Conservation (phyloP, 2,797 vertebrate species). For the Clangula hyemalis region DNA sequence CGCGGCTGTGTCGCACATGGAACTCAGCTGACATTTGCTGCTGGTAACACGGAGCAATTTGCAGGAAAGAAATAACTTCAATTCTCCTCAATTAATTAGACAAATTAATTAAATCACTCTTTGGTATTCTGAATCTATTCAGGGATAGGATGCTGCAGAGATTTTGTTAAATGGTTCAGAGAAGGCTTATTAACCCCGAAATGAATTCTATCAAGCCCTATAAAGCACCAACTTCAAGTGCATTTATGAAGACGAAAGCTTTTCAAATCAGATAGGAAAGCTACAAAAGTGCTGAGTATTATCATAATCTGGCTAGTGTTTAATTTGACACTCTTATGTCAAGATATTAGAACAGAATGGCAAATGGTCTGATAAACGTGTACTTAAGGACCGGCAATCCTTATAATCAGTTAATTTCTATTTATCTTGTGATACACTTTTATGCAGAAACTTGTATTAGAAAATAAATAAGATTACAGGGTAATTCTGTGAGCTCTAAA, state of each 20-base stretch:
- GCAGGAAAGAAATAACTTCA: background rate
- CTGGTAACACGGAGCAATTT: conserved; percentile 30
- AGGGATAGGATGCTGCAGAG: conserved; percentile 28
- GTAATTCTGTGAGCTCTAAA: conserved; percentile 38
- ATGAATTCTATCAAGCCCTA: conserved; percentile 49
- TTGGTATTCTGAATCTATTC: background rate
- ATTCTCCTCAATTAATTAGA: conserved; percentile 62
- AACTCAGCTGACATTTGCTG: conserved; percentile 56
- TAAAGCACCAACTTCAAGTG: conserved; percentile 51
- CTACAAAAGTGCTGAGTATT: conserved; percentile 55
- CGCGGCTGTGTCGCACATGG: background rate
- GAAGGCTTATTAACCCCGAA: conserved; percentile 60
- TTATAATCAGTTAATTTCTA: conserved; percentile 62
- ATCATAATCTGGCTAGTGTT: conserved; percentile 62
- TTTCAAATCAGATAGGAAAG: conserved; percentile 57
- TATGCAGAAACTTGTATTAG: conserved; percentile 43
- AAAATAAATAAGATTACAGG: conserved; percentile 58
- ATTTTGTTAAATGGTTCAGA: conserved; percentile 52
- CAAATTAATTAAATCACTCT: conserved; percentile 63
- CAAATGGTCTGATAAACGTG: conserved; percentile 63
- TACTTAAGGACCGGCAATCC: conserved; percentile 59
- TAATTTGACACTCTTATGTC: conserved; percentile 63
- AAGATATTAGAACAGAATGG: conserved; percentile 56
- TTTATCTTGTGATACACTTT: conserved; percentile 64
- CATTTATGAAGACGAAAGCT: conserved; percentile 61